Evolutionary conservation across 2,797 vertebrate species (phyloP).

Genomic region (Linurgus olivaceus): DNA sequence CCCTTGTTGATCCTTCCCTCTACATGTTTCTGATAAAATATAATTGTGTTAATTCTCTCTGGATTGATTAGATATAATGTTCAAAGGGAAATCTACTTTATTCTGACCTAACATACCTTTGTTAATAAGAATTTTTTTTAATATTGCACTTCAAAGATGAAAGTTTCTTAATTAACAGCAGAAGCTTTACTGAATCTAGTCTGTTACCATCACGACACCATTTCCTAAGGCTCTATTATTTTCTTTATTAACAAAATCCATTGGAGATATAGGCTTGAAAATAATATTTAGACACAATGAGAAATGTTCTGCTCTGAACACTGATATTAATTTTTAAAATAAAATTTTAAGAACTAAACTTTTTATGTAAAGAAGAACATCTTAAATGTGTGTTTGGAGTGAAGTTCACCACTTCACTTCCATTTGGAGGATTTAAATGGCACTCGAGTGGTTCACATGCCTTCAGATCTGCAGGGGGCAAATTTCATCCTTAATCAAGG

Average conservation of each 20-base stretch:
- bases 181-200: conserved; percentile 71
- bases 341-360: conserved; percentile 57
- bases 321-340: neutral
- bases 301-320: conserved; percentile 41
- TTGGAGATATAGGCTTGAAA: conserved; percentile 53
- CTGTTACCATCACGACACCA: conserved; percentile 68
- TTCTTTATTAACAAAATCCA: conserved; percentile 71
- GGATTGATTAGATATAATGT: conserved; percentile 72
- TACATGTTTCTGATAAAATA: conserved; percentile 71
- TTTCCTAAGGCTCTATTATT: conserved; percentile 62
- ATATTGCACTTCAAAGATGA: conserved; percentile 68
- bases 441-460: neutral
- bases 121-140: conserved; percentile 68
- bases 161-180: conserved; percentile 81
- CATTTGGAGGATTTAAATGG: conserved; percentile 32
- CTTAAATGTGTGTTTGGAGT: neutral
- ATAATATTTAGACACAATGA: conserved; percentile 61
- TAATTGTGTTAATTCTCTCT: conserved; percentile 74
- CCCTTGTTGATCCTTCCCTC: conserved; percentile 60
- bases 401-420: conserved; percentile 8
- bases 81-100: conserved; percentile 72
- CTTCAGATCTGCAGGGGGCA: neutral
- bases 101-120: conserved; percentile 71
- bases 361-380: conserved; percentile 8
- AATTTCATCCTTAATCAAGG: conserved; percentile 24